Evolutionary conservation across 2,113 vertebrate species (phyloP), one percentile per base, ranked within the genome.

Genomic region (Haemorhous mexicanus): DNA sequence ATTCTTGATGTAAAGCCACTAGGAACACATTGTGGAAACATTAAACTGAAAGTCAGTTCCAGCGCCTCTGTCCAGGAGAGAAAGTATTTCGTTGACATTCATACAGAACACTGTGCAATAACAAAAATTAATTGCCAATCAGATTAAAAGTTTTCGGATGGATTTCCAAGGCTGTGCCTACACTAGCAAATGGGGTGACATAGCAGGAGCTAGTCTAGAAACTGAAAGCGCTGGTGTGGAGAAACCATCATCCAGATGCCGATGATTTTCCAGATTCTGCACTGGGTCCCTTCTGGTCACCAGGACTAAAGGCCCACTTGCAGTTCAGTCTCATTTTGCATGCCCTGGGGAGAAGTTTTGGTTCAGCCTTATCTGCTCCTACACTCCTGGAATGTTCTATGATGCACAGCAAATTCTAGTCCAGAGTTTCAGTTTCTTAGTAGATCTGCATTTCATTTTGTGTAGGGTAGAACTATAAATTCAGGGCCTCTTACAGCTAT

Each of bases 331-430:
- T 41, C 35, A 22, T 9, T 75, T 35, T 55, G 11, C 26, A 50
- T 6, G 3, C 7, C 4, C 32, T 4, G 3, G 13, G 33, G 24
- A 70, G 23, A 56, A 55, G 17, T 47, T 72, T 72, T 4, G 0
- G 8, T 44, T 79, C 43, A 49, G 22, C 9, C 69, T 62, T 58
- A 21, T 49, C 19, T 6, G 0, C 39, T 27, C 18, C 35, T 63
- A 28, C 3, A 22, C 16, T 44, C 21, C 46, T 49, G 46, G 24
- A 30, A 18, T 39, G 4, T 10, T 47, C 24, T 37, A 44, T 0
- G 0, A n/a, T 0, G 0, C 13, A 10, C 6, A 10, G 16, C 3
- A 66, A 93, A 70, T 50, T 85, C 14, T 15, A 82, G 33, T 7
- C 28, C 14, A 43, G 24, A 59, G 9, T 61, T 85, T 68, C 53